Evolutionary conservation across 2,113 vertebrate genomes (phyloP), one percentile per base, ranked within the genome.

Genomic region (Lasiurus cinereus): DNA sequence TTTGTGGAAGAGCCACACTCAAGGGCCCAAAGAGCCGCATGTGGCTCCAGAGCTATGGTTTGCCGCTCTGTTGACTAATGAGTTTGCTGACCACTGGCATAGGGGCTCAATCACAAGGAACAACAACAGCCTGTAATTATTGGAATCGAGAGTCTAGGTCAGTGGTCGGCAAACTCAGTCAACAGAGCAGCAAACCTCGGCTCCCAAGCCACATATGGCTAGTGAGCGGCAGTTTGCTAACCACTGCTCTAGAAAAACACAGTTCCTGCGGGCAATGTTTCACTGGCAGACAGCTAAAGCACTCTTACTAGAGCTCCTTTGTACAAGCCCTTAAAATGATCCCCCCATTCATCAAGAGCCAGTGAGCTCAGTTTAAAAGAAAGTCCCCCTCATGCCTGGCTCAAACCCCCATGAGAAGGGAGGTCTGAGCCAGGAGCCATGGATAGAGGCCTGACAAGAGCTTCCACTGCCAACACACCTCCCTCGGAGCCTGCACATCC

Each of bases 401-500:
- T 62, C 43, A 72, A 10, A 82, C 10, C 16, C 18, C 46, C 56
- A 24, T 8, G 3, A 90, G 46, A 72, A 93, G 46, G 48, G 70
- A 73, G 31, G 62, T 4, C 9, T 3, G 36, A 80, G 83, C 56
- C 66, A 8, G 39, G 6, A 83, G 69, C 69, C 33, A 2, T 0
- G 50, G 74, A 24, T 0, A 27, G 36, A 72, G 69, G 31, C 36
- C 59, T 90, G 36, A 39, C 33, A 52, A 82, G 66, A 43, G 21
- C 24, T 1, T 0, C 24, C 27, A 33, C 52, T 4, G 1, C 66
- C 15, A 31, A 97, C 98, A 97, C 96, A 99, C 99, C 99, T 99
- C 99, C 74, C 99, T 98, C 0, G 99, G 99, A 39, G 99, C 99
- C 88, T 99, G 99, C 16, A 98, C 98, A 3, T 99, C 98, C 9